A percentile compares a stretch with the other conserved stretches of the same genome.
phyloP scores from a whole-genome alignment of 2,888 invertebrate species.

The Drosophila subquinaria region DNA sequence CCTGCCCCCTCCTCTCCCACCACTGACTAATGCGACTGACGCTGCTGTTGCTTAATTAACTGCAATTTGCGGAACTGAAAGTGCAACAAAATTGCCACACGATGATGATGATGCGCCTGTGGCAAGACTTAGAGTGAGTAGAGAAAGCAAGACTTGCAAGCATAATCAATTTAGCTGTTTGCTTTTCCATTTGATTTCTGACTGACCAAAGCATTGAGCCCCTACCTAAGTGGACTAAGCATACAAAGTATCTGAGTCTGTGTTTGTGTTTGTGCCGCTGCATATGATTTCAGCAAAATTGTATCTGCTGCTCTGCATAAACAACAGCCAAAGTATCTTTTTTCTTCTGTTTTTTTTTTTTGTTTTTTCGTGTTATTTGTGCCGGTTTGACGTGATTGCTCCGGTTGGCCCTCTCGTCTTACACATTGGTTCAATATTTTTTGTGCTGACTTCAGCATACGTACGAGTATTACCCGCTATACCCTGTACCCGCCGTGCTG shows the following conservation, averaged over 20 bases:
- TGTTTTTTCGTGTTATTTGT: slow-evolving; percentile 21
- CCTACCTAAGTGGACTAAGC: slow-evolving; percentile 34
- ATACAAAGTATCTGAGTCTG: slow-evolving; percentile 3
- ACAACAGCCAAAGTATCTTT: slow-evolving; percentile 65
- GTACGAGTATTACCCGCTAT: slow-evolving; percentile 16
- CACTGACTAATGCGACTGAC: background rate
- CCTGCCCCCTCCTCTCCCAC: background rate
- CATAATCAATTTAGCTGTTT: slow-evolving; percentile 75
- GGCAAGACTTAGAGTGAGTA: background rate
- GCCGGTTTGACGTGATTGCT: slow-evolving; percentile 72
- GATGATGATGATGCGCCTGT: background rate
- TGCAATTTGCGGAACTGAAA: slow-evolving; percentile 65
- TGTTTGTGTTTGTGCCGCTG: slow-evolving; percentile 16
- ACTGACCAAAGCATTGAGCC: slow-evolving; percentile 54
- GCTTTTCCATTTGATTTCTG: slow-evolving; percentile 69
- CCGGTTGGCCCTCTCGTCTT: slow-evolving; percentile 64
- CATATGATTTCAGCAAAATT: slow-evolving; percentile 43
- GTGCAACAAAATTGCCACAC: slow-evolving; percentile 41
- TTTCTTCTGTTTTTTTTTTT: slow-evolving; percentile 20
- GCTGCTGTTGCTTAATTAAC: slow-evolving; percentile 63
- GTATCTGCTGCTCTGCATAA: slow-evolving; percentile 70
- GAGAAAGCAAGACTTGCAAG: slow-evolving; percentile 33
- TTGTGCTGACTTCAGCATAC: slow-evolving; percentile 50
- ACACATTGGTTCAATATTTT: slow-evolving; percentile 37
- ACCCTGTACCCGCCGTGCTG: slow-evolving; percentile 10